These are phyloP conservation scores for Lordiphosa clarofinis DNA, from an alignment of 1,140 invertebrate species.

Conservation along the genomic window DNA sequence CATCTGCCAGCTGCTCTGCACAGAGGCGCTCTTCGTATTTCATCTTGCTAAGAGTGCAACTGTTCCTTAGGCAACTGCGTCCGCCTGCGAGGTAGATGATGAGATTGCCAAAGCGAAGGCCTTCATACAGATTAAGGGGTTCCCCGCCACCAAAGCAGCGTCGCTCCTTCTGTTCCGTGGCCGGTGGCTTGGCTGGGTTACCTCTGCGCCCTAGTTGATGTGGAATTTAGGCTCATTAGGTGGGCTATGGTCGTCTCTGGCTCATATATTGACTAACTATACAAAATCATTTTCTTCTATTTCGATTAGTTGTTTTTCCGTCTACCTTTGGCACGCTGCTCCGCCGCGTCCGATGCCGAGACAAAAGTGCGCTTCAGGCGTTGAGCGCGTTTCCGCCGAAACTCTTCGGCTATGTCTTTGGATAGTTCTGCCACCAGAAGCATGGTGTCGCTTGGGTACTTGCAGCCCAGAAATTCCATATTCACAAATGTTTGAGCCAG, in stretches of 20 bases:
- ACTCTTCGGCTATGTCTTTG: conserved; percentile 85
- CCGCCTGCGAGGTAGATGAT: conserved; percentile 52
- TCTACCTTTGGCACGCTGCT: conserved; percentile 85
- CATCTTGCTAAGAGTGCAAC: conserved; percentile 29
- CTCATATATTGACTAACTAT: conserved; percentile 51
- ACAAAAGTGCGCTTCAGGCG: conserved; percentile 89
- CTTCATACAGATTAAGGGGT: conserved; percentile 51
- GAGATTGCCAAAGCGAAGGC: conserved; percentile 44
- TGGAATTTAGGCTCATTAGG: conserved; percentile 54
- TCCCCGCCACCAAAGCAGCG: conserved; percentile 51
- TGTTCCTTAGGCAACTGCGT: conserved; percentile 53
- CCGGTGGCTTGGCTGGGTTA: conserved; percentile 4
- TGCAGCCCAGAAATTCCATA: conserved; percentile 91
- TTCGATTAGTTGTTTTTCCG: conserved; percentile 58
- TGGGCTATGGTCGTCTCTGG: conserved; percentile 35
- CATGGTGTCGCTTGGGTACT: conserved; percentile 91
- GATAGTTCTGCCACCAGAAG: conserved; percentile 86
- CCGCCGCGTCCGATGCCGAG: conserved; percentile 87
- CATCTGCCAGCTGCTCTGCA: conserved; percentile 3
- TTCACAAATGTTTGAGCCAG: conserved; percentile 91
- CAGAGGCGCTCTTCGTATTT: conserved; percentile 50
- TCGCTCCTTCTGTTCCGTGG: conserved; percentile 25
- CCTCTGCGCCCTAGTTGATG: conserved; percentile 51
- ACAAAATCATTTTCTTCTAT: conserved; percentile 31
- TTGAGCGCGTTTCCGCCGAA: conserved; percentile 84